phyloP scores from a whole-genome alignment of 2,888 invertebrate species.

The Temnothorax unifasciatus region DNA sequence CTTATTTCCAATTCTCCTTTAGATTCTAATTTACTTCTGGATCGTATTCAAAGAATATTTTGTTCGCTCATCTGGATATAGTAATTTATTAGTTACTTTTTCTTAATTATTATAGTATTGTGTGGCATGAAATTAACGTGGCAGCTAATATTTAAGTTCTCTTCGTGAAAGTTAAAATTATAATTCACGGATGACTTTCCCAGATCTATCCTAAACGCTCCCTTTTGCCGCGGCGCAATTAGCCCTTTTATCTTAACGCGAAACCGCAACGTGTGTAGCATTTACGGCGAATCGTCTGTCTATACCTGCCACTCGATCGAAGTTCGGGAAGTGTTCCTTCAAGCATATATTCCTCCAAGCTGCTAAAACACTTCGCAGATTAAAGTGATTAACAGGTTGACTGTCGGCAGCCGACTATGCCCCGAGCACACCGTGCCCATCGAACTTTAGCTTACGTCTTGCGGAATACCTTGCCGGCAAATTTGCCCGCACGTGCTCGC shows the following conservation, averaged over 20 bases:
- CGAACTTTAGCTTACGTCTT: constrained; percentile 66
- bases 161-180: constrained; percentile 1
- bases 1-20: neutral
- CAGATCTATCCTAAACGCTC: neutral
- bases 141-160: neutral
- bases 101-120: neutral
- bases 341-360: constrained; percentile 45
- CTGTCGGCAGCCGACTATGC: constrained; percentile 44
- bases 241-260: neutral
- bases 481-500: constrained; percentile 25
- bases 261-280: constrained; percentile 1
- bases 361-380: constrained; percentile 74
- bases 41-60: neutral
- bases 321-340: constrained; percentile 40
- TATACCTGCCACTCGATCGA: constrained; percentile 31
- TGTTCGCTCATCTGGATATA: neutral
- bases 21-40: neutral
- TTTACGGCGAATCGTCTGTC: neutral
- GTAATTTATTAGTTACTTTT: neutral
- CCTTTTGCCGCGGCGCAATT: neutral
- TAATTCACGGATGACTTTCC: neutral
- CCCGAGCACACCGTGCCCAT: constrained; percentile 46
- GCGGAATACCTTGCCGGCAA: constrained; percentile 55
- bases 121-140: neutral
- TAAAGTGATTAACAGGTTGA: constrained; percentile 77